These are phyloP conservation scores for Apteryx owenii DNA, from an alignment of 2,113 vertebrate species.

Conservation along the genomic window DNA sequence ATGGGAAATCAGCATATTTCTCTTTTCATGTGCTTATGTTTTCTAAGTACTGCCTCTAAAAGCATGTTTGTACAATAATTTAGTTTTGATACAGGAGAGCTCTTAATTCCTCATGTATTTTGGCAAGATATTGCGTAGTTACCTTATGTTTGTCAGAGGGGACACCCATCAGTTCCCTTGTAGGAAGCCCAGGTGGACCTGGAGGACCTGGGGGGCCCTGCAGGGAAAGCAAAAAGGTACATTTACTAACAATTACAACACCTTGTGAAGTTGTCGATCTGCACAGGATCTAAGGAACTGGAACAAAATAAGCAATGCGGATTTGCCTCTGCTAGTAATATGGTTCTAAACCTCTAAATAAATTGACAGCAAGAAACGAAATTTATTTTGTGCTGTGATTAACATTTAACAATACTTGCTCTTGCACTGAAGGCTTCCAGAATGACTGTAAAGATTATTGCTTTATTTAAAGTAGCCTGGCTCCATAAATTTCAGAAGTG, in stretches of 20 bases:
- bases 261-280: background rate
- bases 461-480: background rate
- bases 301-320: background rate
- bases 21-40: background rate
- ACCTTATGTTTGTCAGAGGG: slow-evolving; percentile 73
- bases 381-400: background rate
- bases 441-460: background rate
- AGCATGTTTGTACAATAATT: background rate
- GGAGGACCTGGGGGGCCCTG: slow-evolving; percentile 76
- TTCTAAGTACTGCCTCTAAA: background rate
- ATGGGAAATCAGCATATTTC: background rate
- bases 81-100: background rate
- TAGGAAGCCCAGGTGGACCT: slow-evolving; percentile 76
- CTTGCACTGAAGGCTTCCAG: background rate
- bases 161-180: background rate
- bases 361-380: background rate
- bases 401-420: background rate
- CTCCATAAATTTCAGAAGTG: background rate
- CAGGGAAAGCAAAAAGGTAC: background rate
- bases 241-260: background rate
- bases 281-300: background rate
- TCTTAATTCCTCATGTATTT: background rate
- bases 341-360: background rate
- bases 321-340: background rate
- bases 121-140: slow-evolving; percentile 6